Evolutionary conservation across 2,113 vertebrate species (phyloP).

Genomic region (Microcebus murinus): DNA sequence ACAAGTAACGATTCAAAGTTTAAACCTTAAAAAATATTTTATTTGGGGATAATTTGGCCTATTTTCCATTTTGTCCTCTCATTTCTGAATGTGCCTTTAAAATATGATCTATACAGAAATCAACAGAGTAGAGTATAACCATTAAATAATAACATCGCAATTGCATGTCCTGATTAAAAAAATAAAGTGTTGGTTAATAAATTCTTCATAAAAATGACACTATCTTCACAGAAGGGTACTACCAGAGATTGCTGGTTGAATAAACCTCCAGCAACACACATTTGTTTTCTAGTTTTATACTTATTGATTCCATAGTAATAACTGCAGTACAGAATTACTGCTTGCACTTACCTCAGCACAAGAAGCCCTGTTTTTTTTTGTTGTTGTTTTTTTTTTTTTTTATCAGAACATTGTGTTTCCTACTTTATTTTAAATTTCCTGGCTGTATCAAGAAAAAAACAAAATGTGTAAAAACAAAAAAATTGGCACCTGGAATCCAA

Average conservation of each 20-base stretch:
- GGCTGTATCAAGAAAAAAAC: neutral
- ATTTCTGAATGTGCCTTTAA: constrained; percentile 7
- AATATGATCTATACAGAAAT: constrained; percentile 2
- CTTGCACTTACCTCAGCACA: neutral
- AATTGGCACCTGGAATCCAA: neutral
- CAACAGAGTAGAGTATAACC: neutral
- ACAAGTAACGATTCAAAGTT: neutral
- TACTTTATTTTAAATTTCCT: constrained; percentile 52
- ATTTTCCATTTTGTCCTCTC: neutral
- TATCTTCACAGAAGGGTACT: constrained; percentile 35
- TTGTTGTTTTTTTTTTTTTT: constrained; percentile 4
- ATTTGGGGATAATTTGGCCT: neutral
- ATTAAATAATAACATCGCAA: neutral
- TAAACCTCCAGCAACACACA: constrained; percentile 46
- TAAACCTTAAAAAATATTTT: neutral
- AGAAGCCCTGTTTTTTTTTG: neutral
- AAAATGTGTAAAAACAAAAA: constrained; percentile 7
- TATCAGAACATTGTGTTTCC: constrained; percentile 38
- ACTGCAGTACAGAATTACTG: constrained; percentile 5
- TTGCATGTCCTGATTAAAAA: constrained; percentile 18
- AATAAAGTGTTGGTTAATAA: constrained; percentile 50
- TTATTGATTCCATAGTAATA: constrained; percentile 62
- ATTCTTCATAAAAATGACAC: constrained; percentile 54
- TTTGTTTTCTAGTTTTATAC: constrained; percentile 59
- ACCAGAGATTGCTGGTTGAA: neutral